Conservation (phyloP, 2,113 vertebrate species). For the Ursus arctos region DNA sequence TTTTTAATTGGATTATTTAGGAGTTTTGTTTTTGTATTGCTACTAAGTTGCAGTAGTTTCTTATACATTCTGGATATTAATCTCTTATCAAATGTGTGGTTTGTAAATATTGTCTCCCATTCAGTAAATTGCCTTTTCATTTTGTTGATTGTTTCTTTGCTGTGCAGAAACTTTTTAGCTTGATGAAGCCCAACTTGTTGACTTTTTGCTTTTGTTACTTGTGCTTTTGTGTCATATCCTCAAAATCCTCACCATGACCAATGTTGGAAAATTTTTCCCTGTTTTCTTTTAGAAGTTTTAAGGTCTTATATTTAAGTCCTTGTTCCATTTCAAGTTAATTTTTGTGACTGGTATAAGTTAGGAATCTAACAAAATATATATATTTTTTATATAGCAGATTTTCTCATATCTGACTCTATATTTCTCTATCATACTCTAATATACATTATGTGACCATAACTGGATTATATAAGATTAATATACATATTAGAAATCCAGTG, state of each 20-base stretch:
- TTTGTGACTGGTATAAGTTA: not conserved
- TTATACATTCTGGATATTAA: not conserved
- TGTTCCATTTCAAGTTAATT: not conserved
- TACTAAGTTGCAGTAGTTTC: not conserved
- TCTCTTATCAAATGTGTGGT: not conserved
- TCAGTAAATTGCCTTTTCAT: not conserved
- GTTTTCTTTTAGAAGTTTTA: not conserved
- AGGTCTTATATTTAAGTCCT: not conserved
- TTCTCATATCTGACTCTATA: not conserved
- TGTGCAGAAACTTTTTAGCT: not conserved
- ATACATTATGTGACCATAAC: not conserved
- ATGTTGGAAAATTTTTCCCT: not conserved
- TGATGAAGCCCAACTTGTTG: not conserved
- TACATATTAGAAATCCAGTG: not conserved
- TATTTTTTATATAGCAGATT: not conserved
- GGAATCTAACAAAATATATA: not conserved
- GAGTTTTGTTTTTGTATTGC: not conserved
- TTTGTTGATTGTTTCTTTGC: not conserved
- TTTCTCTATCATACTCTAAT: not conserved
- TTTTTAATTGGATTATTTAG: not conserved
- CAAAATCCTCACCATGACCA: not conserved
- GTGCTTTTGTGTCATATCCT: not conserved
- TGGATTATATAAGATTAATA: not conserved
- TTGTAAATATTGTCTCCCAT: not conserved
- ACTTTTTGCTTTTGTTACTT: not conserved